Evolutionary conservation across 2,888 invertebrate genomes (phyloP), one percentile per base, ranked within the genome.

Genomic region (Sarcophaga rosellei): DNA sequence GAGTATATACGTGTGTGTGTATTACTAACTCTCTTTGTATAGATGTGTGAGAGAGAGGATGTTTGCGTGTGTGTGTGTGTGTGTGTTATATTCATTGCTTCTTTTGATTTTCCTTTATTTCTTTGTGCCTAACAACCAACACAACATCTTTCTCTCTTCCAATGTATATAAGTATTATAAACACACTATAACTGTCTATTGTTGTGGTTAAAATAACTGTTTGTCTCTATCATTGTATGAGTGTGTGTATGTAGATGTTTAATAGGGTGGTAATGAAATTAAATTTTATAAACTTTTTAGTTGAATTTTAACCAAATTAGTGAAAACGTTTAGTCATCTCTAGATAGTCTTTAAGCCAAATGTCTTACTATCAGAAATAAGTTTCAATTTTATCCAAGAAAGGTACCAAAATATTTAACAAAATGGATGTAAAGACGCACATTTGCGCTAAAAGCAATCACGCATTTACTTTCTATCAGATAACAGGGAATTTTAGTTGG

Each of bases 1-100:
- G 45, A 35, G 61, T 53, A 11, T 17, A 53, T 61, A 15, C 35
- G 57, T 68, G 47, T 69, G 53, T 10, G 6, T 59, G 21, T 69
- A 35, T 47, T 70, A 76, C 47, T 76, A 20, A 47, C 44, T 69
- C 20, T 44, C 53, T 53, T 53, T 53, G 53, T 53, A 17, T 53
- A 53, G 17, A 53, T 53, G 12, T 53, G 35, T 35, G 35, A 1
- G 35, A 53, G 53, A 4, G 53, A 53, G 25, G 11, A 47, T 59
- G 44, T 76, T 73, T 10, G 45, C 74, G 59, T 47, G 17, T 73
- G 11, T 74, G 10, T 76, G 65, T 81, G 23, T 25, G 6, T 65
- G 3, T 70, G 1, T 62, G 23, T 20, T 15, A 15, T 66, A 1
- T 53, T 70, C 12, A 17, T 65, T 8, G 45, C 12, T 12, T 53